Evolutionary conservation across 2,888 invertebrate genomes (phyloP).

Genomic region (Thymelicus sylvestris): DNA sequence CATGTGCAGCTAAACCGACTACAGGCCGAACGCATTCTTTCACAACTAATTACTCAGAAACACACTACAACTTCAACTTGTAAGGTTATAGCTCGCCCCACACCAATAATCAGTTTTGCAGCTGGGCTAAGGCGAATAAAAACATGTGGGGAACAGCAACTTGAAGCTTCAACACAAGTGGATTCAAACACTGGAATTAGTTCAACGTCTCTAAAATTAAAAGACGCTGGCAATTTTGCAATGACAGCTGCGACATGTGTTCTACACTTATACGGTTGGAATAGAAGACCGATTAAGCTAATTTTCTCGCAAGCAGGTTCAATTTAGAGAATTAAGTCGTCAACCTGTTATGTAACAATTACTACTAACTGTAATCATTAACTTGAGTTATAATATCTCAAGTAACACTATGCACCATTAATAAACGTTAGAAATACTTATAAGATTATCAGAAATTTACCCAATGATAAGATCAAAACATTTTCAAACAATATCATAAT

Average conservation of each 20-base stretch:
- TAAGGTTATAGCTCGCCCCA: slow-evolving; percentile 59
- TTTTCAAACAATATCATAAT: neutral
- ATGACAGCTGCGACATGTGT: slow-evolving; percentile 28
- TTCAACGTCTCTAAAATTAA: slow-evolving; percentile 31
- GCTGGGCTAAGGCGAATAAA: slow-evolving; percentile 59
- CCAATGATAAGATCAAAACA: neutral
- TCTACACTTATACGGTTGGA: slow-evolving; percentile 29
- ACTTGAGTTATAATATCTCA: neutral
- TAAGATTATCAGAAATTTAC: too few relatives aligned
- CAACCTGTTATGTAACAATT: slow-evolving; percentile 4
- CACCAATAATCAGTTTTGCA: slow-evolving; percentile 63
- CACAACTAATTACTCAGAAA: slow-evolving; percentile 54
- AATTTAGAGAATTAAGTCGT: slow-evolving; percentile 17
- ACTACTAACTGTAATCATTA: neutral
- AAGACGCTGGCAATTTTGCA: slow-evolving; percentile 18
- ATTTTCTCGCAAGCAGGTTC: slow-evolving; percentile 16
- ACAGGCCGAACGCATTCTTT: slow-evolving; percentile 52
- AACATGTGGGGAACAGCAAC: slow-evolving; percentile 53
- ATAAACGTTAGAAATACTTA: neutral
- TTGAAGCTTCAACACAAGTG: slow-evolving; percentile 35
- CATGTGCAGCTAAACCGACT: slow-evolving; percentile 62
- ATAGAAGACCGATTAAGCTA: slow-evolving; percentile 27
- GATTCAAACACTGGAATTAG: slow-evolving; percentile 40
- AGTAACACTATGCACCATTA: neutral
- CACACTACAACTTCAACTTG: slow-evolving; percentile 54